Evolutionary conservation across 2,113 vertebrate genomes (phyloP).

Genomic region (Melanotaenia duboulayi): DNA sequence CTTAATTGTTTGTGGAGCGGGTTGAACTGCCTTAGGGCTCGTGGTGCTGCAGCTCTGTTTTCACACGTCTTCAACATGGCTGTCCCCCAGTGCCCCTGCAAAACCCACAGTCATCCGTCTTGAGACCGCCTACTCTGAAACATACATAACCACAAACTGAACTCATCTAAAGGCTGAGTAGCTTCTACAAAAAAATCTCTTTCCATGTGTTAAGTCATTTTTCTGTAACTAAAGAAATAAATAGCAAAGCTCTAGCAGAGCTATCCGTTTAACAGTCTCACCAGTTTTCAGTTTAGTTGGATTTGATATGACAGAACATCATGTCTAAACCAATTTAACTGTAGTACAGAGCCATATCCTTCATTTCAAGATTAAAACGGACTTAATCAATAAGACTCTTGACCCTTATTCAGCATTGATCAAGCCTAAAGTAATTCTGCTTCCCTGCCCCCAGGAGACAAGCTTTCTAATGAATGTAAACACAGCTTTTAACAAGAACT

Average conservation of each 20-base stretch:
- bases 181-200: neutral
- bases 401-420: slow-evolving; percentile 55
- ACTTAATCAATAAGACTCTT: slow-evolving; percentile 56
- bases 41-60: slow-evolving; percentile 30
- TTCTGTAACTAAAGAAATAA: neutral
- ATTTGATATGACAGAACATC: neutral
- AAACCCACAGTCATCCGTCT: slow-evolving; percentile 55
- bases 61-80: slow-evolving; percentile 63
- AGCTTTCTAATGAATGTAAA: slow-evolving; percentile 42
- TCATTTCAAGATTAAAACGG: slow-evolving; percentile 37
- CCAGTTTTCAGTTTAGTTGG: neutral
- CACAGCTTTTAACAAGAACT: slow-evolving; percentile 43
- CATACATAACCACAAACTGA: slow-evolving; percentile 15
- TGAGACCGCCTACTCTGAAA: slow-evolving; percentile 29
- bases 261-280: neutral
- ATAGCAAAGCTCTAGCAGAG: neutral
- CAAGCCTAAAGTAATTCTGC: slow-evolving; percentile 29
- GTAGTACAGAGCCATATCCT: neutral
- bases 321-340: neutral
- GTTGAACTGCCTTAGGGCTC: slow-evolving; percentile 45
- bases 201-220: neutral
- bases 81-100: slow-evolving; percentile 20
- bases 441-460: slow-evolving; percentile 25
- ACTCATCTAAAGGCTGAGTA: neutral
- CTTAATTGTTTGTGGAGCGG: slow-evolving; percentile 65